Base-by-base conservation (phyloP, 2,888 invertebrate species). In the Andricus quercusramuli region DNA sequence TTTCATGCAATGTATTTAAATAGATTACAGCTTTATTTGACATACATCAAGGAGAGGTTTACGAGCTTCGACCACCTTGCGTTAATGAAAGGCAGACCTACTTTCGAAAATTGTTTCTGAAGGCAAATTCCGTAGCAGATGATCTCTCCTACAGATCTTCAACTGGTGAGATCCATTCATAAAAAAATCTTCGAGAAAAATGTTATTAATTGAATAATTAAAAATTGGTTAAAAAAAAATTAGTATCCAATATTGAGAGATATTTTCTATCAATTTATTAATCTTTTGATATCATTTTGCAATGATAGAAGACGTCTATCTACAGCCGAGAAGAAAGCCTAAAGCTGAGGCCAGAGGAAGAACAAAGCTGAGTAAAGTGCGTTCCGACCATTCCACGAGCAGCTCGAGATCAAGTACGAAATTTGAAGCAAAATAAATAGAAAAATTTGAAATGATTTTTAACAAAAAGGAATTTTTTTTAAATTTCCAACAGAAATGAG, bases 21-120 rank as follows among this genome's bases (percentile, higher is more conserved):
- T 78, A 92, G 92, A 87, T 92, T n/a, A 80, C 85, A 32, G 84
- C 84, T 47, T 81, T 92, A 77, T 92, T 89, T 80, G 89, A 90
- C 62, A 86, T 89, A 66, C 86, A 90, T 80, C 91, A 88, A 74
- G 90, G 89, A 1, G 92, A 92, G 81, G 83, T 91, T 13, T 87
- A 88, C 66, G 87, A 91, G 83, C 81, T 91, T 9, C 78, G 70
- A 78, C 20, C 85, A 22, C 91, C 91, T 0, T 82, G 79, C n/a
- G 22, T 81, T 3, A 77, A 82, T 11, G 91, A 92, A 79, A 89
- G 91, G 47, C 85, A 87, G 70, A 80, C 86, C 44, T 92, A 89
- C 78, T 92, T 92, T 78, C 87, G 88, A 59, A 91, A 91, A 80
- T 78, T 92, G 32, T 92, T 91, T 74, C 66, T 85, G 0, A 86